Conservation (phyloP, 2,113 vertebrate genomes). For the Turnix velox region DNA sequence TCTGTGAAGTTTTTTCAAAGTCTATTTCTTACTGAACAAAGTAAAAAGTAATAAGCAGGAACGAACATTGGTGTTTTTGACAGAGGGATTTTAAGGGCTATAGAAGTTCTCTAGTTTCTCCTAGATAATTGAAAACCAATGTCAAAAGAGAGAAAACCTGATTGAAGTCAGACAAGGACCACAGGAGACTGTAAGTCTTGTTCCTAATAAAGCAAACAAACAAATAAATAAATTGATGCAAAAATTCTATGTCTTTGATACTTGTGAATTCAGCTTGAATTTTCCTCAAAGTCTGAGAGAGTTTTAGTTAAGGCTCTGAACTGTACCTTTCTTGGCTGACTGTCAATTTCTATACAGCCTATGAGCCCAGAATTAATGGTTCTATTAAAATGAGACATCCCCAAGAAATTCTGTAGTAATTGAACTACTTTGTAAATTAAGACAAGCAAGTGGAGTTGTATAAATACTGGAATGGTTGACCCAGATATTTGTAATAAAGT, state of each 20-base stretch:
- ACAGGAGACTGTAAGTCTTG: background rate
- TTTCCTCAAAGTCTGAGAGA: background rate
- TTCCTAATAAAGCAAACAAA: background rate
- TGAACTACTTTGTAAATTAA: conserved; percentile 41
- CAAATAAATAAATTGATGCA: background rate
- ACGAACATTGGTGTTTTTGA: background rate
- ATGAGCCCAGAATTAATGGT: conserved; percentile 29
- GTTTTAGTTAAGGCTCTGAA: background rate
- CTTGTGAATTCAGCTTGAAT: background rate
- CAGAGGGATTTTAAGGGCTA: background rate
- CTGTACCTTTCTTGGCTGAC: background rate
- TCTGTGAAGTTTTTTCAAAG: background rate
- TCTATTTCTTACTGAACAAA: background rate
- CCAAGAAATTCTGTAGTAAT: conserved; percentile 41
- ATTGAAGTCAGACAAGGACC: background rate
- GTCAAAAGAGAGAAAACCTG: background rate
- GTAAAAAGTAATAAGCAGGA: background rate
- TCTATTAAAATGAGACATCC: conserved; percentile 45
- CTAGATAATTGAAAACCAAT: background rate
- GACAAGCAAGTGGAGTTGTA: conserved; percentile 5
- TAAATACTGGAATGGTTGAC: background rate
- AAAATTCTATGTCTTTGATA: background rate
- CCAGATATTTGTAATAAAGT: background rate
- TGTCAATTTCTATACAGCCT: conserved; percentile 15
- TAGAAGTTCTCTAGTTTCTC: background rate